Evolutionary conservation across 2,113 vertebrate genomes (phyloP).

Genomic region (Synchiropus splendidus): DNA sequence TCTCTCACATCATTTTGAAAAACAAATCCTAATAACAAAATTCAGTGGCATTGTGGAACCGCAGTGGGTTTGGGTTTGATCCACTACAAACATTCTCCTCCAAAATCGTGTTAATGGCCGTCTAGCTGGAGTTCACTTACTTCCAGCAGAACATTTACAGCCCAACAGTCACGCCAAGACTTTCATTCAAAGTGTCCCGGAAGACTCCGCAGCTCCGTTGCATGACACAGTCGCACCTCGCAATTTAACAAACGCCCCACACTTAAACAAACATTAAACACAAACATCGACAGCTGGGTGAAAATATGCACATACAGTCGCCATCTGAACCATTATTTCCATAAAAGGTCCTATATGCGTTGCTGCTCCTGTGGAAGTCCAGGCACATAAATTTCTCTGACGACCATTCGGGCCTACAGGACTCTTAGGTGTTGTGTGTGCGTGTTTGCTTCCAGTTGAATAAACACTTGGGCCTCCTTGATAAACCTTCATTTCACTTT

Average conservation of each 20-base stretch:
- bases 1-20: too few relatives aligned
- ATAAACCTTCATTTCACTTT: slow-evolving; percentile 53
- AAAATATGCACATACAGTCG: background rate
- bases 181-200: background rate
- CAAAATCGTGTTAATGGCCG: too few relatives aligned
- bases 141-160: too few relatives aligned
- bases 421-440: too few relatives aligned
- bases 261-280: slow-evolving; percentile 16
- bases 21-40: too few relatives aligned
- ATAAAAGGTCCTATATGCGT: slow-evolving; percentile 8
- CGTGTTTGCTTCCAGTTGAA: slow-evolving; percentile 17
- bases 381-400: slow-evolving; percentile 13
- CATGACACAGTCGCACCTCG: slow-evolving; percentile 24
- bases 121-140: too few relatives aligned
- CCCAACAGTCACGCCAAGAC: too few relatives aligned
- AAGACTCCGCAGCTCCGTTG: slow-evolving; percentile 36
- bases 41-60: too few relatives aligned
- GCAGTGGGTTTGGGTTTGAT: too few relatives aligned
- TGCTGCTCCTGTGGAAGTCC: too few relatives aligned
- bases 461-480: slow-evolving; percentile 43
- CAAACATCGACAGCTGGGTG: slow-evolving; percentile 5
- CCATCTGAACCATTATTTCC: slow-evolving; percentile 6
- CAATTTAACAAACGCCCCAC: slow-evolving; percentile 34
- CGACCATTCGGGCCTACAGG: too few relatives aligned
- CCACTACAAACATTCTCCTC: too few relatives aligned